These are phyloP conservation scores for Leptopterna dolabrata DNA, from an alignment of 2,888 invertebrate genomes.

Conservation along the genomic window DNA sequence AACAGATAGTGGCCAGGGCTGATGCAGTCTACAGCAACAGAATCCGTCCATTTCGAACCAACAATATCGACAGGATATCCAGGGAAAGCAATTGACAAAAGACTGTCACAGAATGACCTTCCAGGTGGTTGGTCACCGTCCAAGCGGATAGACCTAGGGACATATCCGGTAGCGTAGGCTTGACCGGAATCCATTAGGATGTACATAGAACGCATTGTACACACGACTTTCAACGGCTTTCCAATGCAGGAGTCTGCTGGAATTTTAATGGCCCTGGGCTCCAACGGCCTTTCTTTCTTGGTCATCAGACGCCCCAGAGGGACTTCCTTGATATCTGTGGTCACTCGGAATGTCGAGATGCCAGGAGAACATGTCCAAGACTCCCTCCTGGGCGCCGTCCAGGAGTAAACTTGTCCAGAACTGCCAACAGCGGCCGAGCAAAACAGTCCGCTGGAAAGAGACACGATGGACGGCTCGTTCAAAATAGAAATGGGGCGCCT, in stretches of 20 bases:
- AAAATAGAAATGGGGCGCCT: neutral
- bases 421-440: conserved; percentile 12
- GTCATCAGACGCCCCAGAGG: neutral
- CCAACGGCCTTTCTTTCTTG: conserved; percentile 23
- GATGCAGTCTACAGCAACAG: neutral
- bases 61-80: neutral
- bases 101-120: neutral
- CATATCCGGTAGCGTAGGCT: neutral
- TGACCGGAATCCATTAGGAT: neutral
- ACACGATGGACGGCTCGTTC: neutral
- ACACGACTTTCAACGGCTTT: conserved; percentile 10
- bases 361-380: neutral
- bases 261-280: conserved; percentile 4
- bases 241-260: neutral
- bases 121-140: neutral
- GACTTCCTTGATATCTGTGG: neutral
- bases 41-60: neutral
- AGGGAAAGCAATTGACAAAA: neutral
- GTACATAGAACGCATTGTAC: conserved; percentile 19
- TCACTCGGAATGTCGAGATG: neutral
- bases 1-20: neutral
- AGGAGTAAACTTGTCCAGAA: conserved; percentile 28
- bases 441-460: neutral
- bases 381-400: conserved; percentile 12
- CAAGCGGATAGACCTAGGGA: neutral